Conservation (phyloP, 2,113 vertebrate species). For the Pogonocichla stellata region DNA sequence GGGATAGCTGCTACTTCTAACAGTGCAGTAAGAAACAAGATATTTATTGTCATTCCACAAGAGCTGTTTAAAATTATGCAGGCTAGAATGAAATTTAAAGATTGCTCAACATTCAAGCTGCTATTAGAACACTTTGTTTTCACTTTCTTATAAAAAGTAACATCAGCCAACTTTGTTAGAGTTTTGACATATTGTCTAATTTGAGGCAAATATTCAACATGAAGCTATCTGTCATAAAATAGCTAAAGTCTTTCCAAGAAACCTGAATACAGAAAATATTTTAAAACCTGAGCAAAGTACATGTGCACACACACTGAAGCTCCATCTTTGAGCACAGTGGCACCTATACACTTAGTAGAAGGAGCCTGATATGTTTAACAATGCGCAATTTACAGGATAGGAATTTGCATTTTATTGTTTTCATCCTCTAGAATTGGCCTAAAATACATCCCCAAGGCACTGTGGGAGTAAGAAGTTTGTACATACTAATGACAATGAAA, state of each 20-base stretch:
- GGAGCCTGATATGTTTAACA: not conserved
- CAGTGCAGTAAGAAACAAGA: not conserved
- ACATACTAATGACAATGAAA: not conserved
- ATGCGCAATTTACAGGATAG: not conserved
- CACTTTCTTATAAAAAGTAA: not conserved
- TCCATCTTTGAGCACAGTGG: not conserved
- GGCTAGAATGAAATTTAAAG: not conserved
- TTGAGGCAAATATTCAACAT: not conserved
- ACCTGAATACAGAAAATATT: not conserved
- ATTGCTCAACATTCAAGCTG: not conserved
- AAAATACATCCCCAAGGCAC: not conserved
- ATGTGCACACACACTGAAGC: not conserved
- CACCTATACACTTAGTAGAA: not conserved
- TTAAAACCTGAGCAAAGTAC: not conserved
- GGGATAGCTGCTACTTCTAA: not conserved
- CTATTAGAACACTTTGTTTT: not conserved
- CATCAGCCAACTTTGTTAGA: not conserved
- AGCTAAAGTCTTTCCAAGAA: not conserved
- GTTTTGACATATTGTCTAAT: not conserved
- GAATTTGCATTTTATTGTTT: not conserved
- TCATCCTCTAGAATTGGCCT: not conserved
- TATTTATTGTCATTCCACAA: not conserved
- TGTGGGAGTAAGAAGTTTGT: not conserved
- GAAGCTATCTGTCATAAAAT: not conserved
- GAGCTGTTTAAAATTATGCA: not conserved